A percentile compares a stretch with the other conserved stretches of the same genome.
phyloP scores from a whole-genome alignment of 2,797 vertebrate species.

The Poecile montanus region DNA sequence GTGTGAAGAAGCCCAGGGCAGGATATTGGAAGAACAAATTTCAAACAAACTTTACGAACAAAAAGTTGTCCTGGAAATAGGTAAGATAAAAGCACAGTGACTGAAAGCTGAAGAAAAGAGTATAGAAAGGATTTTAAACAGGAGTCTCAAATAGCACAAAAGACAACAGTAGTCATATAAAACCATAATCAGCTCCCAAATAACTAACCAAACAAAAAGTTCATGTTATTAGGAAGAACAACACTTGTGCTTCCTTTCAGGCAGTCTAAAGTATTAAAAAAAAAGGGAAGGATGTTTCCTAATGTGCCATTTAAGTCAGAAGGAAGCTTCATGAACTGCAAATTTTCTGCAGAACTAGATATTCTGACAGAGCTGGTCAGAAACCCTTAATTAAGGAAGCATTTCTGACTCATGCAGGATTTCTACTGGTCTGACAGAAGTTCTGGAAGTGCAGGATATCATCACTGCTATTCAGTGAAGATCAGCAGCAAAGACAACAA shows the following conservation, averaged over 20 bases:
- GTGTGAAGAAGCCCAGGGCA: background rate
- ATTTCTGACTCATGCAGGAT: background rate
- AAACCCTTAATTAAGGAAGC: background rate
- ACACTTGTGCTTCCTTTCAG: background rate
- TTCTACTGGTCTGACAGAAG: background rate
- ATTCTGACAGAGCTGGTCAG: constrained; percentile 18
- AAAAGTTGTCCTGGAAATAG: background rate
- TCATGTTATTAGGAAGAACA: background rate
- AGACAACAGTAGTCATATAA: background rate
- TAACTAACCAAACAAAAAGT: background rate
- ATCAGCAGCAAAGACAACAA: background rate
- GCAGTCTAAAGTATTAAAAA: background rate
- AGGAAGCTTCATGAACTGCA: background rate
- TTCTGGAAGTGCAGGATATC: background rate
- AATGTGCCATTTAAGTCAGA: background rate
- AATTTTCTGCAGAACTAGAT: background rate
- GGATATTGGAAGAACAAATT: background rate
- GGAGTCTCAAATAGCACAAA: background rate
- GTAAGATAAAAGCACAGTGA: background rate
- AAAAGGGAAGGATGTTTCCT: background rate
- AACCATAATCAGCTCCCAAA: background rate
- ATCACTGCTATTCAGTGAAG: background rate
- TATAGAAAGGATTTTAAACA: background rate
- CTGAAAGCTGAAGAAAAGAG: background rate
- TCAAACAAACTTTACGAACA: background rate